These are phyloP conservation scores for Eublepharis macularius DNA, from an alignment of 2,113 vertebrate genomes.

Conservation along the genomic window DNA sequence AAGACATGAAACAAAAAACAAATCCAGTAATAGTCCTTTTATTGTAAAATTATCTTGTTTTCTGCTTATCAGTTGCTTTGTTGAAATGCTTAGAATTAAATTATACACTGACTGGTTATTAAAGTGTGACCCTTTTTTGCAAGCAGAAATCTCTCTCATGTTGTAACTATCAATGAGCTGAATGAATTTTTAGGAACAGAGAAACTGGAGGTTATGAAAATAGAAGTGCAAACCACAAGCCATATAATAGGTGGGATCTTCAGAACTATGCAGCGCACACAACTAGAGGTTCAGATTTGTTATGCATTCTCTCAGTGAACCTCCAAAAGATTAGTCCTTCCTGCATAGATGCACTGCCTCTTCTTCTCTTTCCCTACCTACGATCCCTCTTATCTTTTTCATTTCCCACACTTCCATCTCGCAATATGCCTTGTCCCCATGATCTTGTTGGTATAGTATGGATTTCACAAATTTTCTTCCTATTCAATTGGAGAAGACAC, in stretches of 20 bases:
- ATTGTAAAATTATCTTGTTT: conserved; percentile 7
- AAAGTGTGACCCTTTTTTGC: conserved; percentile 22
- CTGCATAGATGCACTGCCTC: too few relatives aligned
- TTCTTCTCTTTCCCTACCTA: neutral
- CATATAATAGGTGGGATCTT: neutral
- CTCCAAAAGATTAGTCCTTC: conserved; percentile 1
- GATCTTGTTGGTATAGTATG: too few relatives aligned
- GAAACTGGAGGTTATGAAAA: neutral
- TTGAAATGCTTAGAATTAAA: conserved; percentile 1
- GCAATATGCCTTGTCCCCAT: neutral
- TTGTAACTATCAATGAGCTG: fast-evolving
- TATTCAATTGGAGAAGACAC: too few relatives aligned
- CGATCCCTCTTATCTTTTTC: neutral
- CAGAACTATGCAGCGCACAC: neutral
- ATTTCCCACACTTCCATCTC: neutral
- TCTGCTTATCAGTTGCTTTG: neutral
- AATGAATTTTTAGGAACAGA: neutral
- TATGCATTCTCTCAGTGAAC: neutral
- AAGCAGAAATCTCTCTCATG: neutral
- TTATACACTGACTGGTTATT: neutral
- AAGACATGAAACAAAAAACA: neutral
- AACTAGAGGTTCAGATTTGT: fast-evolving
- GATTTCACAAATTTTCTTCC: too few relatives aligned
- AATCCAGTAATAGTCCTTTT: neutral
- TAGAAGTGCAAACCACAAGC: neutral